These are phyloP conservation scores for Neodiprion fabricii DNA, from an alignment of 1,140 invertebrate species.

Conservation along the genomic window DNA sequence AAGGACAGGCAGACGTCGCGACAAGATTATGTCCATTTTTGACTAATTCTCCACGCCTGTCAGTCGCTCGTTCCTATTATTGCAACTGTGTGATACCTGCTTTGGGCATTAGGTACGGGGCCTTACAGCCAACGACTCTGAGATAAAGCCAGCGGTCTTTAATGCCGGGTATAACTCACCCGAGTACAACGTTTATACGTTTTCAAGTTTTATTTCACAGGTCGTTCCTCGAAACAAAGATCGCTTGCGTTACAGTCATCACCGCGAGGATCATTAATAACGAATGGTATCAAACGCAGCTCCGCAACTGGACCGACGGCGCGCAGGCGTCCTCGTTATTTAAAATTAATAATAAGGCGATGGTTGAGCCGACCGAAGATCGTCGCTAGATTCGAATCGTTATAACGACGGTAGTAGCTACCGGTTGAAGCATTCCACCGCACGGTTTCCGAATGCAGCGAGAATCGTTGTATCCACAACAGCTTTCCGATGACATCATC, in stretches of 20 bases:
- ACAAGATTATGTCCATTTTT: conserved; percentile 6
- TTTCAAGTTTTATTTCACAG: no score
- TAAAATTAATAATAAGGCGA: conserved; percentile 55
- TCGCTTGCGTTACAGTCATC: background rate
- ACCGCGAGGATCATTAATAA: conserved; percentile 52
- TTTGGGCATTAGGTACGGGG: no score
- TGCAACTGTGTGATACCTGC: no score
- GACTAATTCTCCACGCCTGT: background rate
- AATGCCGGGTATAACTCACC: background rate
- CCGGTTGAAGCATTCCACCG: conserved; percentile 48
- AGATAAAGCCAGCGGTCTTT: background rate
- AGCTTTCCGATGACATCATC: conserved; percentile 22
- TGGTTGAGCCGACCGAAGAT: conserved; percentile 16
- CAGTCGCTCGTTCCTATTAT: background rate
- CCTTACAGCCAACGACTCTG: background rate
- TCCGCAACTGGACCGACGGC: conserved; percentile 38
- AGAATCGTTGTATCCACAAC: conserved; percentile 17
- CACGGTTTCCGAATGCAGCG: conserved; percentile 15
- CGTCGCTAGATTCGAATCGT: conserved; percentile 50
- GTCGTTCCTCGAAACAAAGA: background rate
- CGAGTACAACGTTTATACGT: background rate
- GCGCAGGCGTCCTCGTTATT: conserved; percentile 51
- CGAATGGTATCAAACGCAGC: conserved; percentile 48
- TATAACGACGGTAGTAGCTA: conserved; percentile 56
- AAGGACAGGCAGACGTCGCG: background rate